phyloP scores from a whole-genome alignment of 2,888 invertebrate genomes.

The Ectropis crepuscularia region DNA sequence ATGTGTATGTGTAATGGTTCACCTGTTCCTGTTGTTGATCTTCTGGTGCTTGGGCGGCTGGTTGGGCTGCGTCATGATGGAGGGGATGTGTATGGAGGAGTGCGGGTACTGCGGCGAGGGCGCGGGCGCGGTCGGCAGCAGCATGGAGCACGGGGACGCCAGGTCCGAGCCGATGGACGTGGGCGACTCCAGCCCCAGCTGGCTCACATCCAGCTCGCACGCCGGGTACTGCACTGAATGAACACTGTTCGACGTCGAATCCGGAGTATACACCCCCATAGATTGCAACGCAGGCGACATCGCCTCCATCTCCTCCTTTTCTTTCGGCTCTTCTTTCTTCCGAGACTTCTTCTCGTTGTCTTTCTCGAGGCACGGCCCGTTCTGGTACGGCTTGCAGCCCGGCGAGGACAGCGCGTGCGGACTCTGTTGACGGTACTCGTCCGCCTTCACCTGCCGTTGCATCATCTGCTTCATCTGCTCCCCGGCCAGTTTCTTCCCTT shows the following conservation, averaged over 20 bases:
- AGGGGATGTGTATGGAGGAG: slow-evolving; percentile 78
- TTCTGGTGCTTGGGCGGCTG: slow-evolving; percentile 80
- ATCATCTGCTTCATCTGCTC: slow-evolving; percentile 77
- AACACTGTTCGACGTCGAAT: slow-evolving; percentile 92
- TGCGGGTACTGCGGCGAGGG: slow-evolving; percentile 86
- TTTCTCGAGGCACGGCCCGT: slow-evolving; percentile 74
- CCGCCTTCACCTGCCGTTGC: slow-evolving; percentile 72
- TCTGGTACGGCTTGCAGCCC: slow-evolving; percentile 70
- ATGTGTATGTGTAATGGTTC: slow-evolving; percentile 39
- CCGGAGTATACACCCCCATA: slow-evolving; percentile 94
- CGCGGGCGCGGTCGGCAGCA: slow-evolving; percentile 77
- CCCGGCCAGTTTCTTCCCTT: slow-evolving; percentile 68
- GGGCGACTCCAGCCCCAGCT: slow-evolving; percentile 94
- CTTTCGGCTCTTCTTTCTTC: slow-evolving; percentile 77
- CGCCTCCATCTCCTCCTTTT: slow-evolving; percentile 77
- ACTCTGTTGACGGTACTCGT: slow-evolving; percentile 72
- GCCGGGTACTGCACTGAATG: slow-evolving; percentile 91
- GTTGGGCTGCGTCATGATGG: slow-evolving; percentile 81
- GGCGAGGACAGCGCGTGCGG: slow-evolving; percentile 72
- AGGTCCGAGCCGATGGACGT: slow-evolving; percentile 94
- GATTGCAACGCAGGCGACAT: slow-evolving; percentile 88
- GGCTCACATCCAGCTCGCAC: slow-evolving; percentile 93
- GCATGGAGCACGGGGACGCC: slow-evolving; percentile 91
- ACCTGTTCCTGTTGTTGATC: slow-evolving; percentile 79
- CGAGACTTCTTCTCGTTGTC: slow-evolving; percentile 78